These are phyloP conservation scores for Horisme vitalbata DNA, from an alignment of 2,888 invertebrate genomes.

Conservation along the genomic window DNA sequence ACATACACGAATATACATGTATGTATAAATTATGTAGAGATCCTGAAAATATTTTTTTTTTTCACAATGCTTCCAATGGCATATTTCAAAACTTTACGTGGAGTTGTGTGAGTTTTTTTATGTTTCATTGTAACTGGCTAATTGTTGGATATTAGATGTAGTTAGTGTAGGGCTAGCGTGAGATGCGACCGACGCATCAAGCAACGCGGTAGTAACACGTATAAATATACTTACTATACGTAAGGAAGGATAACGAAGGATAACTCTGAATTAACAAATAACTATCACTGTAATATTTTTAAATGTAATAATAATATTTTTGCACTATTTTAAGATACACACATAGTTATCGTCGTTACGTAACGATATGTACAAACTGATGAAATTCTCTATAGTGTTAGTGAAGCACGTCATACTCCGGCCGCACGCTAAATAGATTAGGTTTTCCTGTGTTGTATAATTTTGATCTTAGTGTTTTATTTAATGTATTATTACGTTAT, in stretches of 20 bases:
- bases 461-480: slow-evolving; percentile 49
- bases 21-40: too few relatives aligned
- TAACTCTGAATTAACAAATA: slow-evolving; percentile 10
- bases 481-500: slow-evolving; percentile 49
- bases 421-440: slow-evolving; percentile 26
- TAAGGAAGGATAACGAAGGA: slow-evolving; percentile 18
- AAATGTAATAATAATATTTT: slow-evolving; percentile 43
- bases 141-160: too few relatives aligned
- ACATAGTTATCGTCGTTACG: slow-evolving; percentile 44
- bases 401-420: slow-evolving; percentile 1
- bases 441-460: slow-evolving; percentile 58
- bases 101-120: too few relatives aligned
- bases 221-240: neutral
- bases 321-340: slow-evolving; percentile 44
- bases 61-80: too few relatives aligned
- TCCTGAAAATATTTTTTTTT: too few relatives aligned
- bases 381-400: slow-evolving; percentile 36
- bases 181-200: too few relatives aligned
- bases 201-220: too few relatives aligned
- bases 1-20: too few relatives aligned
- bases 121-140: too few relatives aligned
- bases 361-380: slow-evolving; percentile 52
- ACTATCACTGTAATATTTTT: slow-evolving; percentile 27
- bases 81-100: too few relatives aligned
- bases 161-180: too few relatives aligned